These are phyloP conservation scores for Gobiocypris rarus DNA, from an alignment of 2,113 vertebrate species.

Conservation along the genomic window DNA sequence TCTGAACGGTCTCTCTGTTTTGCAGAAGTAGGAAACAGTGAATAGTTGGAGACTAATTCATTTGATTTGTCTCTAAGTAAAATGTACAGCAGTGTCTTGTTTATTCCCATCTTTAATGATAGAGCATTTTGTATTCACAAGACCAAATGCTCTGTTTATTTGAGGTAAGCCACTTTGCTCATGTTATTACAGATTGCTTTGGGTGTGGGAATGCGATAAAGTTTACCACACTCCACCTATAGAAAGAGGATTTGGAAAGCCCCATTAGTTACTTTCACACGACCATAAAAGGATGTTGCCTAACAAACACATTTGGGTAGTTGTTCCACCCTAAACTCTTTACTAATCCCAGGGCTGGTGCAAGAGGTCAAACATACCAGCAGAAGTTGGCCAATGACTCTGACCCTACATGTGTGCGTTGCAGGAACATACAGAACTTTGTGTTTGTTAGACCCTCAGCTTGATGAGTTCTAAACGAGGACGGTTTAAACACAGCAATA, in stretches of 20 bases:
- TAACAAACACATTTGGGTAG: conserved; percentile 28
- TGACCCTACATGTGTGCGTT: not conserved
- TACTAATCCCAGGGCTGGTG: conserved; percentile 4
- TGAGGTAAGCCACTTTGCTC: not conserved
- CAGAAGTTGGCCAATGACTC: not conserved
- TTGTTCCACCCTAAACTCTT: conserved; percentile 23
- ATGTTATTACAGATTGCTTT: conserved; percentile 4
- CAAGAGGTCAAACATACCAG: not conserved
- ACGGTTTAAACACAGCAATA: not conserved
- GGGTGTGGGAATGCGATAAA: conserved; percentile 26
- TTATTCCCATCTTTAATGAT: not conserved
- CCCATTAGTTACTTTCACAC: conserved; percentile 23
- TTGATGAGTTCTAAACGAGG: not conserved
- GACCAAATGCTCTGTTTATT: not conserved
- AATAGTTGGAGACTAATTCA: not conserved
- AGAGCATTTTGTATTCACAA: not conserved
- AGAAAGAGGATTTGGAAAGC: conserved; percentile 53
- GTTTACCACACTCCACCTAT: conserved; percentile 22
- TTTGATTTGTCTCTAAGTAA: not conserved
- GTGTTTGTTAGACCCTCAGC: not conserved
- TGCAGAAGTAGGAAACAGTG: not conserved
- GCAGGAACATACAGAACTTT: not conserved
- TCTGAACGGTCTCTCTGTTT: not conserved
- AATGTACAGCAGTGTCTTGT: not conserved
- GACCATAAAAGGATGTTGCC: conserved; percentile 43